These are phyloP conservation scores for Theonella swinhoei DNA, from an alignment of 37 sponge, comb jelly and placozoan genomes.

Conservation along the genomic window DNA sequence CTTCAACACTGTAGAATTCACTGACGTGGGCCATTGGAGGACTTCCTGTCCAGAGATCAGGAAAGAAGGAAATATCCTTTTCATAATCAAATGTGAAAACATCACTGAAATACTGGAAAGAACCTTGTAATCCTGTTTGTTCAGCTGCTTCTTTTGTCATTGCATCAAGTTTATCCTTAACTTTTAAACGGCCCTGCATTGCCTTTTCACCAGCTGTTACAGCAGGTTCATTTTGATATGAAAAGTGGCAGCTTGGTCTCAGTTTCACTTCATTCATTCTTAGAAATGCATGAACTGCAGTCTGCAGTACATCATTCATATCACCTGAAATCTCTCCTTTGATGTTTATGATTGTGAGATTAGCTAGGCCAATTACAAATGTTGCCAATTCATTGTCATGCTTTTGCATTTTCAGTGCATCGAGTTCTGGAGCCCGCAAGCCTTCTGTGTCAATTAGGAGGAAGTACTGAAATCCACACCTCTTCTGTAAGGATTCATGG, in stretches of 20 bases:
- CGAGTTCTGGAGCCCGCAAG: slow-evolving; percentile 44
- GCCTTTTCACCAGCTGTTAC: neutral
- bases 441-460: slow-evolving; percentile 43
- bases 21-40: slow-evolving; percentile 45
- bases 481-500: neutral
- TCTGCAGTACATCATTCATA: slow-evolving; percentile 35
- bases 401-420: neutral
- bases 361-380: slow-evolving; percentile 45
- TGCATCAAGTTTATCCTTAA: slow-evolving; percentile 13
- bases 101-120: slow-evolving; percentile 4
- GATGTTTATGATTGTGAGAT: slow-evolving; percentile 42
- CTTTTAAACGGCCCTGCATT: neutral
- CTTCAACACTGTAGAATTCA: slow-evolving; percentile 32
- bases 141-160: slow-evolving; percentile 41
- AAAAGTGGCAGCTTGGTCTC: slow-evolving; percentile 36
- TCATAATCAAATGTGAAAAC: slow-evolving; percentile 40
- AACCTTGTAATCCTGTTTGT: neutral
- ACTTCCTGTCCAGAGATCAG: slow-evolving; percentile 34
- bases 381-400: slow-evolving; percentile 49
- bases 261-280: slow-evolving; percentile 30
- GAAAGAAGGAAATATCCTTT: slow-evolving; percentile 35
- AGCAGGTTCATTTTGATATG: slow-evolving; percentile 40
- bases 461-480: slow-evolving; percentile 11
- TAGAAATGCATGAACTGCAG: slow-evolving; percentile 44
- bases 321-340: slow-evolving; percentile 42